These are phyloP conservation scores for Saccopteryx bilineata DNA, from an alignment of 2,113 vertebrate species.

Conservation along the genomic window DNA sequence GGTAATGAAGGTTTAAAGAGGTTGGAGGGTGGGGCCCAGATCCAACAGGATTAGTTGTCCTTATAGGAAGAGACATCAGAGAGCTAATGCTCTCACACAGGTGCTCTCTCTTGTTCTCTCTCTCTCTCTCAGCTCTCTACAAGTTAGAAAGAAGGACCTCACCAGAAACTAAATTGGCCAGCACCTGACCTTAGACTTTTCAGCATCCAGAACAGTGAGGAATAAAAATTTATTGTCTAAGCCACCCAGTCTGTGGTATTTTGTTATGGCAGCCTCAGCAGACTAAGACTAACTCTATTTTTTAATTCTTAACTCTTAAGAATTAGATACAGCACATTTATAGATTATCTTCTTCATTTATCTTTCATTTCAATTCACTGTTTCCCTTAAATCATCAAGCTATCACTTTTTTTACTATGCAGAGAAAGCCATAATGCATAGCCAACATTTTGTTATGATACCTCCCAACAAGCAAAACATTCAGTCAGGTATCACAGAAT, in stretches of 20 bases:
- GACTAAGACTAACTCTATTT: slow-evolving; percentile 36
- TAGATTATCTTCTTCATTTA: slow-evolving; percentile 14
- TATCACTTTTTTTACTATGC: not conserved
- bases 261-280: not conserved
- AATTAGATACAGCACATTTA: not conserved
- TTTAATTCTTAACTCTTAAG: too few species aligned
- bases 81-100: not conserved
- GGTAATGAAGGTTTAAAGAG: slow-evolving; percentile 10
- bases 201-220: not conserved
- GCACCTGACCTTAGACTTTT: not conserved
- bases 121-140: not conserved
- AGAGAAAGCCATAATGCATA: not conserved
- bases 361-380: not conserved
- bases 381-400: slow-evolving; percentile 4
- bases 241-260: not conserved
- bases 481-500: slow-evolving; percentile 17
- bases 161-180: not conserved
- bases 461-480: not conserved
- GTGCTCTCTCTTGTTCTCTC: not conserved
- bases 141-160: not conserved
- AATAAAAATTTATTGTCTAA: not conserved
- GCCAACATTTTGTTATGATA: not conserved
- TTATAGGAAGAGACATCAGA: not conserved
- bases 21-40: not conserved
- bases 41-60: not conserved